Percentiles rank a stretch among this genome's conserved stretches.
These are phyloP conservation scores for Acromyrmex heyeri DNA, from an alignment of 1,140 invertebrate species.

Conservation along the genomic window DNA sequence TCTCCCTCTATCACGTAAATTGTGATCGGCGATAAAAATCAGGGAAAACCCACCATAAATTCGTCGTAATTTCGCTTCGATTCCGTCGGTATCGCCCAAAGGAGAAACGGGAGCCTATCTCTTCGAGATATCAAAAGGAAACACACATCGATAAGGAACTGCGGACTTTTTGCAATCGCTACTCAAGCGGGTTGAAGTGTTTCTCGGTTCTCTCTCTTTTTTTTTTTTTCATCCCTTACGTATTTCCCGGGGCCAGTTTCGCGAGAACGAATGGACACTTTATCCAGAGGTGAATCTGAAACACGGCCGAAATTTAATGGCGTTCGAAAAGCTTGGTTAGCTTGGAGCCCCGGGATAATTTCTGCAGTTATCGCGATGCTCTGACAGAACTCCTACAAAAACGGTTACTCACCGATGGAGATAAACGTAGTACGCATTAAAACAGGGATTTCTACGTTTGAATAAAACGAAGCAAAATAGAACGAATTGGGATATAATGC, in stretches of 20 bases:
- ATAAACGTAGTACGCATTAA: slow-evolving; percentile 65
- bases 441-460: slow-evolving; percentile 30
- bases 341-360: slow-evolving; percentile 71
- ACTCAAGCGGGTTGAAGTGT: slow-evolving; percentile 57
- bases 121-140: slow-evolving; percentile 70
- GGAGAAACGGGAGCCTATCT: slow-evolving; percentile 54
- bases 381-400: slow-evolving; percentile 72
- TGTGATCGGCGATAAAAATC: slow-evolving; percentile 75
- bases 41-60: slow-evolving; percentile 65
- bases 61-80: slow-evolving; percentile 53
- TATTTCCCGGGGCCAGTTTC: slow-evolving; percentile 69
- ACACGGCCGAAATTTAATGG: slow-evolving; percentile 64
- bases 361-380: slow-evolving; percentile 77
- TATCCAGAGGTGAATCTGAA: slow-evolving; percentile 77
- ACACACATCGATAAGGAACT: slow-evolving; percentile 70
- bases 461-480: background rate
- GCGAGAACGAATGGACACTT: slow-evolving; percentile 78
- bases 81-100: slow-evolving; percentile 42
- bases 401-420: slow-evolving; percentile 74
- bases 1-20: slow-evolving; percentile 69
- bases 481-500: slow-evolving; percentile 25
- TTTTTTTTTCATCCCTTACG: slow-evolving; percentile 37
- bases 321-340: slow-evolving; percentile 71
- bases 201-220: slow-evolving; percentile 22
- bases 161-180: slow-evolving; percentile 50